These are phyloP conservation scores for Temnothorax longispinosus DNA, from an alignment of 1,140 invertebrate genomes.

Conservation along the genomic window DNA sequence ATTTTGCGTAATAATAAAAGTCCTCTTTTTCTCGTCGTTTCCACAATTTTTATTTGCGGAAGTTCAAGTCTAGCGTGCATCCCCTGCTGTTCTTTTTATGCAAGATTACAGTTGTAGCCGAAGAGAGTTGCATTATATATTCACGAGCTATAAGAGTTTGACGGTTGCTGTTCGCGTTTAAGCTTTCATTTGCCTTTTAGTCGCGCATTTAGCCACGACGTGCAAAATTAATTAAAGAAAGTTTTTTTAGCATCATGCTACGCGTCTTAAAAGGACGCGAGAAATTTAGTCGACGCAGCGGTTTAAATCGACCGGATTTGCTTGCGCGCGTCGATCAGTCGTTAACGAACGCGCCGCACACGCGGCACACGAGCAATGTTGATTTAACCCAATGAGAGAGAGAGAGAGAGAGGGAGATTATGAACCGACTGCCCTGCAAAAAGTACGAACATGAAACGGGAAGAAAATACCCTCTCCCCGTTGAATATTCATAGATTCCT, in stretches of 20 bases:
- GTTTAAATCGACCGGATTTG: neutral
- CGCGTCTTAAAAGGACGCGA: neutral
- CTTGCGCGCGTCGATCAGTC: neutral
- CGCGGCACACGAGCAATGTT: slow-evolving; percentile 12
- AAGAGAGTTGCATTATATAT: slow-evolving; percentile 33
- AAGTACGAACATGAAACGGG: neutral
- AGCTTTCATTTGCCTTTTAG: slow-evolving; percentile 1
- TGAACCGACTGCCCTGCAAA: slow-evolving; percentile 1
- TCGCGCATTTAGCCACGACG: neutral
- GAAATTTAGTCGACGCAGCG: neutral
- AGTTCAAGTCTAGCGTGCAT: neutral
- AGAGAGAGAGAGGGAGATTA: slow-evolving; percentile 1
- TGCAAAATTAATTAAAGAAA: slow-evolving; percentile 38
- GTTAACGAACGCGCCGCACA: neutral
- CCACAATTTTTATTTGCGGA: slow-evolving; percentile 9
- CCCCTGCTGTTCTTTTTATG: neutral
- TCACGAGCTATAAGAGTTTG: slow-evolving; percentile 21
- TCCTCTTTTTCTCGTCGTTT: too few relatives aligned
- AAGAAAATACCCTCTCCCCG: neutral
- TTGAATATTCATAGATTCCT: slow-evolving; percentile 63
- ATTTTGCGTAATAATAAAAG: neutral
- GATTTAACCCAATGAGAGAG: neutral
- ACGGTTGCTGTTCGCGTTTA: neutral
- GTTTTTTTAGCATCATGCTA: neutral
- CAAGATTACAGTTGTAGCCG: neutral